Evolutionary conservation across 2,797 vertebrate genomes (phyloP), one percentile per base, ranked within the genome.

Genomic region (Oryzias sinensis): DNA sequence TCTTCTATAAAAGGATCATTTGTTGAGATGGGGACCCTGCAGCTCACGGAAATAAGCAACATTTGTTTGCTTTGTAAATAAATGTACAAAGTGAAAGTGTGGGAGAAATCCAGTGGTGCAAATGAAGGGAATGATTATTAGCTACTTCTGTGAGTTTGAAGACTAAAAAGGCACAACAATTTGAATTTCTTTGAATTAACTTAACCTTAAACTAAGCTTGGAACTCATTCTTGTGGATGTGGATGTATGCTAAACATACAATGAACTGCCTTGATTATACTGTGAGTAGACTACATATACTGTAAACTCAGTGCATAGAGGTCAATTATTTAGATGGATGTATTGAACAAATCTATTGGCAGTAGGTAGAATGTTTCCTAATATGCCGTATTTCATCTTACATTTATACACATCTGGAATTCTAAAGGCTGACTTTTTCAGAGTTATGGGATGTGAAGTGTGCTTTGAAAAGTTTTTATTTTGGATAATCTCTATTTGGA

Each of bases 221-320:
- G 63, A 71, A 65, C 53, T 65, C 60, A 69, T 79, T 68, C 55
- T 66, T 84, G 56, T 78, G 62, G 47, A 54, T 61, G 76, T 84
- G 77, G 77, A 78, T 83, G 70, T 84, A 56, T 56, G 51, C 54
- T 72, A 40, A 59, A 58, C 64, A 63, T 69, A 67, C 43, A 64
- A 62, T 64, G 40, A 61, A 74, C 59, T 61, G 43, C 66, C 68
- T 73, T 70, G 59, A 55, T 41, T 52, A 40, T 60, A 49, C 63
- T 54, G 64, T 70, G 43, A 57, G 68, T 54, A 69, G 50, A 68
- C 57, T 69, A 37, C 56, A 65, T 74, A 22, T 45, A 56, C 22
- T n/a, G 43, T 56, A 16, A 27, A 56, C 33, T 17, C 18, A 15
- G 15, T 27, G 27, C 27, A 5, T 27, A 43, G 15, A 18, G 59